Base-by-base conservation (phyloP, 2,888 invertebrate species). In the Sinohyriopsis cumingii region DNA sequence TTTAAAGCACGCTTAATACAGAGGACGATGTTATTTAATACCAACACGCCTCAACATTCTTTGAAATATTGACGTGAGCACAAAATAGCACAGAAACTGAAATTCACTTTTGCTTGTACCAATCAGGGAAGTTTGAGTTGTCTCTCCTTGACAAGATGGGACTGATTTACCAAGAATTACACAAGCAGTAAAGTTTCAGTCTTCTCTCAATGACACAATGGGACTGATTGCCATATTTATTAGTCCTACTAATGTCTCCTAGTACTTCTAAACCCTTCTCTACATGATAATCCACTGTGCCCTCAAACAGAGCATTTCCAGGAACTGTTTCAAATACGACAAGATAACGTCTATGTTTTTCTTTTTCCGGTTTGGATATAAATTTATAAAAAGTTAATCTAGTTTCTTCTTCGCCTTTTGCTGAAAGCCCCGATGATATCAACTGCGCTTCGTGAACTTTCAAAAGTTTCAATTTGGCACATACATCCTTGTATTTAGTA, bases 341-440 rank as follows among this genome's bases (percentile, higher is more conserved):
- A n/a, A 78, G 68, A 64, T 75, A 79, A 7, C 76, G 70, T 28
- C 73, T 71, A n/a, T 76, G 70, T 60, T 74, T 71, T 24, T 73
- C 73, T 20, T 91, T 87, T 25, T 91, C 88, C 3, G 94, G 93
- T 78, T 93, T 90, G 25, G 93, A 93, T 0, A 93, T 92, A 81
- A 97, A 93, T 87, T 95, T 94, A 53, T 77, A 72, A n/a, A 80
- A 54, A 0, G 79, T 73, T 69, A 76, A 77, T 25, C 77, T 55
- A 19, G 72, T 71, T 62, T 75, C 72, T 33, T 80, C 77, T 22
- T 72, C 72, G 1, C 73, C 75, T 0, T 69, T 67, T 55, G 73
- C 65, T 12, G 74, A 75, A 7, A 78, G 66, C n/a, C 75, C 75
- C 9, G 77, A 67, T 5, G 76, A 71, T 6, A 78, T 68, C 7